phyloP scores from a whole-genome alignment of 2,888 invertebrate species.

The Latheticus oryzae region DNA sequence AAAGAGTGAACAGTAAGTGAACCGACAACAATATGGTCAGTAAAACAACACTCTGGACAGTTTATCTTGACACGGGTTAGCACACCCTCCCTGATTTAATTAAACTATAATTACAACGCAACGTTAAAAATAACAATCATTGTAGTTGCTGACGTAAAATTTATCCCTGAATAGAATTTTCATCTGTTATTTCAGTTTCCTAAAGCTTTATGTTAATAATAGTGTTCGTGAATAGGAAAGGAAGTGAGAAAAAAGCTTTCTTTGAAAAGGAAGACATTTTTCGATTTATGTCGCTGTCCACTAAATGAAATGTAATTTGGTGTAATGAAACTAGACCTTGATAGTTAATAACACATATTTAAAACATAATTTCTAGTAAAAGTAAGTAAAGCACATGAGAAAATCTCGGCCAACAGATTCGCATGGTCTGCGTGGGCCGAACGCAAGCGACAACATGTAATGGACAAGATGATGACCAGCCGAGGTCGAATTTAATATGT shows the following conservation, averaged over 20 bases:
- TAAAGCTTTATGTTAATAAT: slow-evolving; percentile 6
- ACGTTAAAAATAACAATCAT: slow-evolving; percentile 14
- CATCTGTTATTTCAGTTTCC: slow-evolving; percentile 8
- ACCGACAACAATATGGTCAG: slow-evolving; percentile 29
- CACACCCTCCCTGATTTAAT: slow-evolving; percentile 28
- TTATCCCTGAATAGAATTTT: slow-evolving; percentile 19
- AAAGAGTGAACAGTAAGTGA: slow-evolving; percentile 29
- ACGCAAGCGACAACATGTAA: slow-evolving; percentile 45
- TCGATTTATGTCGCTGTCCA: slow-evolving; percentile 42
- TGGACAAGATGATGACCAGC: slow-evolving; percentile 48
- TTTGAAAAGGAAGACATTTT: slow-evolving; percentile 15
- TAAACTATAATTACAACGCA: slow-evolving; percentile 29
- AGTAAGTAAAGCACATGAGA: slow-evolving; percentile 63
- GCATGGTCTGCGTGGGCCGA: slow-evolving; percentile 63
- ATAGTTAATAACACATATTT: slow-evolving; percentile 59
- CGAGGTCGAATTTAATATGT: slow-evolving; percentile 46
- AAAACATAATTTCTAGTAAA: slow-evolving; percentile 58
- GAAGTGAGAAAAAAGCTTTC: slow-evolving; percentile 32
- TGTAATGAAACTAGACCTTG: slow-evolving; percentile 55
- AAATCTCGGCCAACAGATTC: slow-evolving; percentile 63
- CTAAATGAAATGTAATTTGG: slow-evolving; percentile 55
- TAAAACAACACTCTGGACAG: slow-evolving; percentile 20
- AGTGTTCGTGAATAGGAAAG: slow-evolving; percentile 24
- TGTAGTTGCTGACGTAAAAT: slow-evolving; percentile 7
- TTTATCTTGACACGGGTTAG: slow-evolving; percentile 33